phyloP scores from a whole-genome alignment of 37 sponge, comb jelly and placozoan genomes.

The Aphrocallistes beatrix region DNA sequence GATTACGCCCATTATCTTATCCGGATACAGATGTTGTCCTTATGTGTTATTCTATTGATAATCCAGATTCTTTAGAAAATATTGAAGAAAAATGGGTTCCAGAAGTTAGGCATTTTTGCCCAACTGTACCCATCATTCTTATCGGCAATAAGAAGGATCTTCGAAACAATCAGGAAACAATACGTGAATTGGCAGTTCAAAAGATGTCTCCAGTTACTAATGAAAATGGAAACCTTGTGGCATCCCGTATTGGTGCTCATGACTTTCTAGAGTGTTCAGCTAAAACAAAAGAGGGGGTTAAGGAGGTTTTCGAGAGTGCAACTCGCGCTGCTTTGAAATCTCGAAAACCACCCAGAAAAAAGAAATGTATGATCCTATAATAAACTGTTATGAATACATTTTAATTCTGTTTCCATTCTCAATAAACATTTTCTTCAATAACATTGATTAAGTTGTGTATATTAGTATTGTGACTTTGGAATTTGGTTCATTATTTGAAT shows the following conservation, averaged over 20 bases:
- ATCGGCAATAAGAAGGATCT: slow-evolving; percentile 11
- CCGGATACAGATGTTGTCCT: slow-evolving; percentile 33
- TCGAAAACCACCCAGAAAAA: neutral
- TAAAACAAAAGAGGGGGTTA: neutral
- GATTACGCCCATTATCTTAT: slow-evolving; percentile 83
- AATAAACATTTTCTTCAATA: too few species aligned
- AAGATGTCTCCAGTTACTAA: neutral
- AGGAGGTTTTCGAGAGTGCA: neutral
- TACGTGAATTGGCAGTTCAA: neutral
- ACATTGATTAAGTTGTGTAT: too few species aligned
- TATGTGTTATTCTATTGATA: slow-evolving; percentile 12
- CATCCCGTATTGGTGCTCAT: neutral
- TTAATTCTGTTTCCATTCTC: too few species aligned
- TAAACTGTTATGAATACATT: too few species aligned
- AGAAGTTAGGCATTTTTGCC: slow-evolving; percentile 23
- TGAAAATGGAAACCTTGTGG: neutral
- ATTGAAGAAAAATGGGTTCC: slow-evolving; percentile 18
- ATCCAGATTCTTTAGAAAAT: slow-evolving; percentile 7
- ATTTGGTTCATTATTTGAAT: too few species aligned
- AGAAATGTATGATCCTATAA: neutral
- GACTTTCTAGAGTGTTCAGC: slow-evolving; percentile 13
- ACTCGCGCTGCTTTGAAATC: neutral
- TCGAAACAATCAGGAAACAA: neutral
- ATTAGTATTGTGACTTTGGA: too few species aligned
- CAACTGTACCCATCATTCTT: neutral